Base-by-base conservation (phyloP, 2,113 vertebrate species). In the Ptilorrhoa leucosticta region DNA sequence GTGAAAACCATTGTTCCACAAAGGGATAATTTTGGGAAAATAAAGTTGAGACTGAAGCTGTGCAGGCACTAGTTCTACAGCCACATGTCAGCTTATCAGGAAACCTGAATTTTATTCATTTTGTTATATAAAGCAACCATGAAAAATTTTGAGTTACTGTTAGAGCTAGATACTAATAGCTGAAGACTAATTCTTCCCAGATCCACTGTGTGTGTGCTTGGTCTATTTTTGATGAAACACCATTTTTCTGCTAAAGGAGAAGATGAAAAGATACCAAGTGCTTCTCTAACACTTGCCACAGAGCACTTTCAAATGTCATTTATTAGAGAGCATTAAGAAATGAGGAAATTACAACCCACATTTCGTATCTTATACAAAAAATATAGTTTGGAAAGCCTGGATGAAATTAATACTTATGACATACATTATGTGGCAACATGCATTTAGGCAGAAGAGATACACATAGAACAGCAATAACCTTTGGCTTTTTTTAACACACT, bases 201-300 rank as follows among this genome's bases (percentile, higher is more conserved):
- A 27, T 35, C 18, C 0, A 0, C 16, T 45, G 3, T 5, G 2
- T 33, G 24, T 33, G 6, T 37, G 3, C 15, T 61, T 71, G 45
- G 5, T 65, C 13, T 64, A 3, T 45, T 39, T 37, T 8, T 66
- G 19, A 18, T n/a, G 16, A 15, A 48, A 85, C 28, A 28, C 3
- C 4, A 27, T 19, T 65, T 83, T 30, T 57, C 42, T 89, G 33
- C 18, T 69, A 85, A 64, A n/a, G 7, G 17, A 87, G 17, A 58
- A 77, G 69, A 70, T 70, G 24, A 61, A 90, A 66, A 78, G 7
- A 27, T 28, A 68, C 5, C 8, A 63, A 53, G 12, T 48, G 19
- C 8, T 92, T 40, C 61, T 54, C 35, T 40, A 57, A 45, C 21
- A 11, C 20, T 54, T 72, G 11, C 27, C 27, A 48, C 31, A 21